Base-by-base conservation (phyloP, 2,888 invertebrate species). In the Eupithecia exiguata region DNA sequence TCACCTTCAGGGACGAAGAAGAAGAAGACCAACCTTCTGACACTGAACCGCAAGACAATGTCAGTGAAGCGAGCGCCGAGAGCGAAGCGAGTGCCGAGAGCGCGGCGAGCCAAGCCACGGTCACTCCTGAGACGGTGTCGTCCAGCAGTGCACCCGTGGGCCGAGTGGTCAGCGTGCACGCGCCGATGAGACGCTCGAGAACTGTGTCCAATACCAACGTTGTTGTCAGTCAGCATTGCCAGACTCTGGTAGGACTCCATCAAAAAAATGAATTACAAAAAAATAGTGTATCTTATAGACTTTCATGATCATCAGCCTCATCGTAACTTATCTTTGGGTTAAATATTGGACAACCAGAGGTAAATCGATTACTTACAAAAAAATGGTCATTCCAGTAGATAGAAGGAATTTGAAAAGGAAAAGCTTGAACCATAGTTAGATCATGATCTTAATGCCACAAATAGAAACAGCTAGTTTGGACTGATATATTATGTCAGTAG, bases 101-200 rank as follows among this genome's bases (percentile, higher is more conserved):
- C 77, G 88, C 77, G 0, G 88, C 84, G 12, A 93, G 93, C 68
- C 89, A 91, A 58, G 90, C 91, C 1, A 93, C 93, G 0, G 84
- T 93, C 25, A 92, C 93, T 0, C 93, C 93, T 0, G 94, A 93
- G 80, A 91, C 88, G 0, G 89, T 89, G 1, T 92, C 93, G 0
- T 86, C 92, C 0, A 91, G 91, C 78, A 93, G 93, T 72, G 93
- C 94, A 0, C 94, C 94, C 0, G 89, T 84, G 1, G 86, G 85
- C 30, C 49, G 78, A 0, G 78, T 63, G 53, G 83, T 79, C 16
- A 84, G 82, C 53, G 83, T 86, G 0, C 86, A 89, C 0, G 91
- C 92, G 0, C 90, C 94, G 0, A 77, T 93, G 69, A 86, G 91
- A 18, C 87, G 95, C 5, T 95, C 94, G 0, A 91, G 90, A 30